A percentile compares a stretch with the other conserved stretches of the same genome.
Conservation (phyloP, 2,797 vertebrate genomes). For the Diglossa cyanea region DNA sequence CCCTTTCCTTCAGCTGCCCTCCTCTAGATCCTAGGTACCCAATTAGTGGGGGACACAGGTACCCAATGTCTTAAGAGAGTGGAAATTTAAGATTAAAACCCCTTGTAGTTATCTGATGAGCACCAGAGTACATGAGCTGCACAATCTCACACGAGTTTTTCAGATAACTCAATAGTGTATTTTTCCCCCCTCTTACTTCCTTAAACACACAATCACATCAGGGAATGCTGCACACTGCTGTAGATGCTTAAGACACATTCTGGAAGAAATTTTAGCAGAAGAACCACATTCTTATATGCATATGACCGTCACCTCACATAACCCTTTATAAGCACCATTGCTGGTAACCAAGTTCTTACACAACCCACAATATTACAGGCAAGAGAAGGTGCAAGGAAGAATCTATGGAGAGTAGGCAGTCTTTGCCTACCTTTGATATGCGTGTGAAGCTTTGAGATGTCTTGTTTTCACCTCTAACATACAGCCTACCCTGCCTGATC, state of each 20-base stretch:
- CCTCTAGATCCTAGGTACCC: not conserved
- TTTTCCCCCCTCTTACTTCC: not conserved
- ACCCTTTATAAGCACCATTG: not conserved
- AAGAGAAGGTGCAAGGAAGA: not conserved
- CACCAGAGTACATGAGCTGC: not conserved
- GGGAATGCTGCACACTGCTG: not conserved
- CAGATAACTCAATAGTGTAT: not conserved
- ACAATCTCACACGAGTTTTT: not conserved
- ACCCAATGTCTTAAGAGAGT: not conserved
- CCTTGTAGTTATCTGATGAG: accelerated
- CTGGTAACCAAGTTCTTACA: not conserved
- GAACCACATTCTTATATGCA: not conserved
- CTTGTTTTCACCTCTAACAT: not conserved
- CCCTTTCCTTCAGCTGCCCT: not conserved
- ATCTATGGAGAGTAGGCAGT: not conserved
- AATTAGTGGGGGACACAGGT: not conserved
- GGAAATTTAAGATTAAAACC: not conserved
- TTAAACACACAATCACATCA: not conserved
- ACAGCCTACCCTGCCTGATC: not conserved
- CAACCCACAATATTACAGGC: not conserved
- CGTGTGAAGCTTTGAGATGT: accelerated
- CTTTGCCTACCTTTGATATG: not conserved
- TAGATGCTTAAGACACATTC: not conserved
- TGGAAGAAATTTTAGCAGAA: not conserved
- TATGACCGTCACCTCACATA: not conserved